A percentile compares a stretch with the other conserved stretches of the same genome.
Evolutionary conservation across 1,140 invertebrate genomes (phyloP).

Genomic region (Aphaenogaster floridana): DNA sequence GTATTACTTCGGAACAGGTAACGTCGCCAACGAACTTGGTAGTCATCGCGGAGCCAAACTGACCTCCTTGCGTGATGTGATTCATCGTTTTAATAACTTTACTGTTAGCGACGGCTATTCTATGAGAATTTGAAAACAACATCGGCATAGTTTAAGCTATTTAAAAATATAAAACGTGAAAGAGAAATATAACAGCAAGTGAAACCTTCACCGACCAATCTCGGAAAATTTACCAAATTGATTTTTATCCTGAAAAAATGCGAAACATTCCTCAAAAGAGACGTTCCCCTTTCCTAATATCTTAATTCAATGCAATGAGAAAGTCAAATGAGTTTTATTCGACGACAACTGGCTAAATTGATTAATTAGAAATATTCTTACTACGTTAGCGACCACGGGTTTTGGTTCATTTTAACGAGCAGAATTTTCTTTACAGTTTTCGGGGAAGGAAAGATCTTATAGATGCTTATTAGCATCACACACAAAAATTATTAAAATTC

Average conservation of each 20-base stretch:
- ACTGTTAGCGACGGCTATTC: neutral
- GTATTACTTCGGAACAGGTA: neutral
- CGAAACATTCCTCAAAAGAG: neutral
- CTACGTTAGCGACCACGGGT: no score
- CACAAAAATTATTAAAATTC: no score
- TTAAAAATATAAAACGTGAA: neutral
- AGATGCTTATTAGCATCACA: no score
- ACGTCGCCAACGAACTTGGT: neutral
- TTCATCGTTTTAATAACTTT: constrained; percentile 28
- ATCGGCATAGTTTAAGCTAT: neutral
- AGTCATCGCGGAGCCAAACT: neutral
- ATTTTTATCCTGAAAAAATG: neutral
- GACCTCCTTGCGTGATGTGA: neutral
- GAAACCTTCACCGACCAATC: neutral
- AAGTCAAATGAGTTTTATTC: neutral
- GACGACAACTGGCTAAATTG: no score
- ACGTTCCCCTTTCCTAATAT: neutral
- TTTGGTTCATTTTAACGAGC: no score
- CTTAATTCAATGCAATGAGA: neutral
- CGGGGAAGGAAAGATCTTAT: no score
- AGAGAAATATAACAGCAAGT: neutral
- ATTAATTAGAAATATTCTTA: no score
- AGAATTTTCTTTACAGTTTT: no score
- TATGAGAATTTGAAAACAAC: neutral
- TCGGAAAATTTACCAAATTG: neutral